Conservation (phyloP, 1,140 invertebrate species). For the Pectinophora gossypiella region DNA sequence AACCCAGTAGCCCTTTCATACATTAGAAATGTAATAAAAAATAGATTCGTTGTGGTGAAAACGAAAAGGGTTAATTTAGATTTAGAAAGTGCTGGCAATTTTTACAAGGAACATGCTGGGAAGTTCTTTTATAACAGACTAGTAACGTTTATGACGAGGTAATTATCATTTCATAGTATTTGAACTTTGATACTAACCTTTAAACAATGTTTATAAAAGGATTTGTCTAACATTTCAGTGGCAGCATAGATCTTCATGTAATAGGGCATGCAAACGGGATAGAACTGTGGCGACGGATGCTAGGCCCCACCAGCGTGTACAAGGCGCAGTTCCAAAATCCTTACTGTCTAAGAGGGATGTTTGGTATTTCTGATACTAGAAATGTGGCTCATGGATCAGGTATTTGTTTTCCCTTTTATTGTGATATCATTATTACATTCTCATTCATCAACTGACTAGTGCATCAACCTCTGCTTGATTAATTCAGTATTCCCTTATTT, state of each 20-base stretch:
- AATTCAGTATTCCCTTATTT: no score
- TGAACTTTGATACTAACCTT: neutral
- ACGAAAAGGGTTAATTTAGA: conserved; percentile 80
- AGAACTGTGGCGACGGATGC: conserved; percentile 84
- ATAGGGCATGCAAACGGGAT: conserved; percentile 87
- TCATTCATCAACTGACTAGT: no score
- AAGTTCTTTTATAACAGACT: conserved; percentile 94
- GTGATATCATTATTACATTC: no score
- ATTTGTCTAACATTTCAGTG: conserved; percentile 77
- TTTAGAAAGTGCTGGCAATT: conserved; percentile 80
- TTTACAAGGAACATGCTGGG: conserved; percentile 89
- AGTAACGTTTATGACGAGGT: conserved; percentile 91
- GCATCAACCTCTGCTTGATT: no score
- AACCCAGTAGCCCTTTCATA: conserved; percentile 80
- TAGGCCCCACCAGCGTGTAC: conserved; percentile 93
- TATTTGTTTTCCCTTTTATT: no score
- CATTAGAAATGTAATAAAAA: conserved; percentile 82
- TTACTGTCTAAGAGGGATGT: conserved; percentile 85
- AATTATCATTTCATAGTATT: conserved; percentile 15
- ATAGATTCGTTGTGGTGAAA: conserved; percentile 85
- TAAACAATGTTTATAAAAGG: neutral
- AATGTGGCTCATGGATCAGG: conserved; percentile 95
- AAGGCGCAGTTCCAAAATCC: conserved; percentile 87
- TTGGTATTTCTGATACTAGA: conserved; percentile 93
- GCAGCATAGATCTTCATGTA: conserved; percentile 86